A percentile compares a stretch with the other conserved stretches of the same genome.
Evolutionary conservation across 2,113 vertebrate genomes (phyloP).

Genomic region (Petroica traversi): DNA sequence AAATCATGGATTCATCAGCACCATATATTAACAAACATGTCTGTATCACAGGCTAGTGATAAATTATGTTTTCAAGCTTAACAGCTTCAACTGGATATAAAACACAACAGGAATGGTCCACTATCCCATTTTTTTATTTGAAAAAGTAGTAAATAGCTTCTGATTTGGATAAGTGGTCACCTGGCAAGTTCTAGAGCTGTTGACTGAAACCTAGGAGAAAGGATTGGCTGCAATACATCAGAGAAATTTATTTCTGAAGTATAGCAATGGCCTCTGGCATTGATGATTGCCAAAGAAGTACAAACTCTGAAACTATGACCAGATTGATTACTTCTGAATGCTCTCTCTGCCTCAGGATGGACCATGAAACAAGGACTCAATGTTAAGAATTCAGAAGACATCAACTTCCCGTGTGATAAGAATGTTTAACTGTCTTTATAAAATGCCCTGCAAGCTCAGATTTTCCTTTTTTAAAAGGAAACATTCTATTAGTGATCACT

Average conservation of each 20-base stretch:
- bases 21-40: neutral
- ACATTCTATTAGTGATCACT: neutral
- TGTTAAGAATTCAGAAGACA: neutral
- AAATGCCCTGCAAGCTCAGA: neutral
- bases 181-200: neutral
- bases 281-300: neutral
- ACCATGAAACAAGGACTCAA: neutral
- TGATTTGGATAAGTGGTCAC: neutral
- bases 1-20: neutral
- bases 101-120: neutral
- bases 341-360: neutral
- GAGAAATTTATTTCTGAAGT: neutral
- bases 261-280: neutral
- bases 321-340: neutral
- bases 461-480: neutral
- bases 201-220: neutral
- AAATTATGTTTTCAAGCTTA: neutral
- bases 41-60: neutral
- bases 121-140: neutral
- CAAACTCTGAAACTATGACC: neutral
- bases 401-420: neutral
- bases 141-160: neutral
- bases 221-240: neutral
- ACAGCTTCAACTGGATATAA: neutral
- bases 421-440: neutral